These are phyloP conservation scores for Bombus cullumanus DNA, from an alignment of 1,140 invertebrate genomes.

Conservation along the genomic window DNA sequence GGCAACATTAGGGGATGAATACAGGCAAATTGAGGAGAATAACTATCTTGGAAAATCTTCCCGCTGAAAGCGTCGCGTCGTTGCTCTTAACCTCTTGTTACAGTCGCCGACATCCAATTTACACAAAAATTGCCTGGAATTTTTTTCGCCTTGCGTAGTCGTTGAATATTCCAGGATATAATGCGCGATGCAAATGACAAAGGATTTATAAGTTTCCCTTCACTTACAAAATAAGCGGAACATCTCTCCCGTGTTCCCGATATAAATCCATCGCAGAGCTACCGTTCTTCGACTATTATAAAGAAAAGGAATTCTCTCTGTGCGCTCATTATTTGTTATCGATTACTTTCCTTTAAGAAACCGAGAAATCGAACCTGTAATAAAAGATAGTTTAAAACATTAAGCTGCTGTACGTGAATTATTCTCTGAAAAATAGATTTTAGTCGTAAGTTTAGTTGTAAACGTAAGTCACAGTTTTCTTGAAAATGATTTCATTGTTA, in stretches of 20 bases:
- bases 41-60: constrained; percentile 13
- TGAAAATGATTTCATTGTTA: too few species aligned
- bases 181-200: constrained; percentile 72
- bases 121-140: constrained; percentile 45
- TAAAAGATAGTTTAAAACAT: not conserved
- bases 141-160: constrained; percentile 36
- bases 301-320: not conserved
- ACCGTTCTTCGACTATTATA: not conserved
- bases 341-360: not conserved
- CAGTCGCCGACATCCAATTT: constrained; percentile 29
- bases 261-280: not conserved
- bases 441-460: too few species aligned
- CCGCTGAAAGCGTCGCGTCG: not conserved
- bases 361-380: not conserved
- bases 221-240: constrained; percentile 72
- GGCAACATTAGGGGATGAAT: not conserved
- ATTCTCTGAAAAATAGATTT: not conserved
- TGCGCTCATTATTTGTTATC: not conserved
- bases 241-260: not conserved
- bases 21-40: not conserved
- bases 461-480: too few species aligned
- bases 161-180: constrained; percentile 68
- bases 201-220: constrained; percentile 73
- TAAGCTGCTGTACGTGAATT: not conserved
- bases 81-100: constrained; percentile 38